Conservation (phyloP, 2,113 vertebrate genomes). For the Tragelaphus scriptus region DNA sequence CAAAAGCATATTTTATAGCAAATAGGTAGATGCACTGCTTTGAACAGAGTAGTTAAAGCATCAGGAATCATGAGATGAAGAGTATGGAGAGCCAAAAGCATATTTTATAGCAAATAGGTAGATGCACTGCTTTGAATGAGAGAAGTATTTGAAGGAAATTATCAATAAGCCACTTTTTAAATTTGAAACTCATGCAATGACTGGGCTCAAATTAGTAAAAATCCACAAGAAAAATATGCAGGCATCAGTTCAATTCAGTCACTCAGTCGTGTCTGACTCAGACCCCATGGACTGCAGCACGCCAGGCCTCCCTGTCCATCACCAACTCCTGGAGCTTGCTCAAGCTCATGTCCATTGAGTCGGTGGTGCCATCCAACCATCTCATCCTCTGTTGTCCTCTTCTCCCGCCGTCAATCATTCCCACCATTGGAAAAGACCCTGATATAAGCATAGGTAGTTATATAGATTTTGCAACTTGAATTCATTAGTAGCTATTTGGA, state of each 20-base stretch:
- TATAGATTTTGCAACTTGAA: background rate
- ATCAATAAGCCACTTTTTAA: background rate
- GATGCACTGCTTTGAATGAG: background rate
- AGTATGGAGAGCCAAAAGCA: background rate
- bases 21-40: rapidly evolving
- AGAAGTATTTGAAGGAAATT: background rate
- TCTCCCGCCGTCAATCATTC: background rate
- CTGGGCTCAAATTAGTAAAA: background rate
- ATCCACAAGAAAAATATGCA: background rate
- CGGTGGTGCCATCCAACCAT: background rate
- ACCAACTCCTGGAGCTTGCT: background rate
- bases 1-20: background rate
- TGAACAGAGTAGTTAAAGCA: background rate
- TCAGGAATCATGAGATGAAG: background rate
- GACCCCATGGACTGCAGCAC: background rate
- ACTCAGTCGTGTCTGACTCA: background rate
- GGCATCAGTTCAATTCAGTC: background rate
- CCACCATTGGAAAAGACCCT: background rate
- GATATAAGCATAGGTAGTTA: background rate
- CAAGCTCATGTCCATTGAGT: background rate
- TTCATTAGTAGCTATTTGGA: background rate
- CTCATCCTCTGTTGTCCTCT: background rate
- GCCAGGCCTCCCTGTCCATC: background rate
- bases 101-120: background rate
- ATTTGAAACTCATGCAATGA: background rate